phyloP scores from a whole-genome alignment of 64 coral and sea anemone genomes.

The Astreopora myriophthalma region DNA sequence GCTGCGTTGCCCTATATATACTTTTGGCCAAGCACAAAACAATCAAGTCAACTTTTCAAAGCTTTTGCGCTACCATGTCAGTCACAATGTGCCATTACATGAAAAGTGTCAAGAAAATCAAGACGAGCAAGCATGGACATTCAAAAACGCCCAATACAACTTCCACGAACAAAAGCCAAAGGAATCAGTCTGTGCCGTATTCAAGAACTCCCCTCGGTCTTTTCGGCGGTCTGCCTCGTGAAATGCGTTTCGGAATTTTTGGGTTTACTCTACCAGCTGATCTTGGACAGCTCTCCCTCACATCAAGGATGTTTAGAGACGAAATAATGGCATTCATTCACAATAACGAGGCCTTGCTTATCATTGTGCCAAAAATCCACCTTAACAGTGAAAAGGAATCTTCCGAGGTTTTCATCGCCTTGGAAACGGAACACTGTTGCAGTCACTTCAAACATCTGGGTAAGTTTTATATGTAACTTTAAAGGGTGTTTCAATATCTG shows the following conservation, averaged over 20 bases:
- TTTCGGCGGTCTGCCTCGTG: conserved; percentile 76
- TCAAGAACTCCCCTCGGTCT: conserved; percentile 57
- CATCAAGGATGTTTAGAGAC: conserved; percentile 83
- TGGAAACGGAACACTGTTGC: conserved; percentile 11
- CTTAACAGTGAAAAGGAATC: neutral
- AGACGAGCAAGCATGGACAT: conserved; percentile 42
- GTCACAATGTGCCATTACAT: conserved; percentile 79
- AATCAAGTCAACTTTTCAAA: neutral
- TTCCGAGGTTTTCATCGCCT: conserved; percentile 16
- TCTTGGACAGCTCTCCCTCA: conserved; percentile 76
- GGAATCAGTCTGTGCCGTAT: neutral
- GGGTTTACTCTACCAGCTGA: conserved; percentile 68
- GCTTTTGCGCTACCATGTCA: neutral
- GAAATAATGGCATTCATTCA: conserved; percentile 70
- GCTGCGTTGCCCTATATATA: neutral
- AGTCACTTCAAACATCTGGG: conserved; percentile 86
- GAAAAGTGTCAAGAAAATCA: conserved; percentile 84
- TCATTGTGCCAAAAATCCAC: conserved; percentile 62
- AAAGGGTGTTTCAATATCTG: too few species aligned
- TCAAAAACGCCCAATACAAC: conserved; percentile 32
- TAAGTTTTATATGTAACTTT: conserved; percentile 61
- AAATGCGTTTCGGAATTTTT: conserved; percentile 84
- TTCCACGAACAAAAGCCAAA: neutral
- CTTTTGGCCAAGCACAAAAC: neutral
- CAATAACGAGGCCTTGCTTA: conserved; percentile 72